A percentile compares a stretch with the other conserved stretches of the same genome.
These are phyloP conservation scores for Arizona elegans DNA, from an alignment of 2,113 vertebrate species.

Conservation along the genomic window DNA sequence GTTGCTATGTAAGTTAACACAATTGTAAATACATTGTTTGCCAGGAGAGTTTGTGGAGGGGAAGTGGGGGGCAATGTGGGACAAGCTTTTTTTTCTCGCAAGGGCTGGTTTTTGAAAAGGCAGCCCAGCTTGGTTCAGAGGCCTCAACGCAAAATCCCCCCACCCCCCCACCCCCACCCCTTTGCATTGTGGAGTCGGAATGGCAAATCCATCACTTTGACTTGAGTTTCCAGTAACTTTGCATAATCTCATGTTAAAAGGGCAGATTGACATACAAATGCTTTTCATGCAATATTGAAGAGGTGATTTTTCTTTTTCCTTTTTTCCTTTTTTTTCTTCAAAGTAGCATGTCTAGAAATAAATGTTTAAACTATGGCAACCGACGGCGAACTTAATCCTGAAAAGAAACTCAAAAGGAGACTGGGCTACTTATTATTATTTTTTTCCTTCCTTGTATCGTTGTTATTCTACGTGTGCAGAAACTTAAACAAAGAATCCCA, in stretches of 20 bases:
- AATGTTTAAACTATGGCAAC: slow-evolving; percentile 72
- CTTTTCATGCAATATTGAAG: slow-evolving; percentile 76
- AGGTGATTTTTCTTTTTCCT: slow-evolving; percentile 52
- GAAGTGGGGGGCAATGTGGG: slow-evolving; percentile 63
- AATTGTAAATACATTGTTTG: slow-evolving; percentile 77
- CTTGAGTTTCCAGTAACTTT: slow-evolving; percentile 62
- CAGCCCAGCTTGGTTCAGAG: slow-evolving; percentile 39
- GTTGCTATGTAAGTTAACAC: slow-evolving; percentile 76
- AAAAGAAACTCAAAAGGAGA: slow-evolving; percentile 49
- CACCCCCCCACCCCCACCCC: background rate
- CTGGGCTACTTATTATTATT: slow-evolving; percentile 25
- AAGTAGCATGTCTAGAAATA: slow-evolving; percentile 80
- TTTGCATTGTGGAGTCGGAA: slow-evolving; percentile 47
- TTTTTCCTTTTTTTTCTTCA: slow-evolving; percentile 47
- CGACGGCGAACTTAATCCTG: slow-evolving; percentile 68
- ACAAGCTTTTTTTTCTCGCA: slow-evolving; percentile 25
- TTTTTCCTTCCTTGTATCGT: slow-evolving; percentile 20
- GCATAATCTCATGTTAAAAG: slow-evolving; percentile 56
- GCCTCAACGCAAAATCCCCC: slow-evolving; percentile 29
- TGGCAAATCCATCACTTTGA: slow-evolving; percentile 40
- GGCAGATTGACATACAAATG: slow-evolving; percentile 69
- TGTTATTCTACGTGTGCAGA: slow-evolving; percentile 37
- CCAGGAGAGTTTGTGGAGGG: slow-evolving; percentile 48
- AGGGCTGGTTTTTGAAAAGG: too few relatives aligned
- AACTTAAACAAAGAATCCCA: slow-evolving; percentile 30